phyloP scores from a whole-genome alignment of 2,113 vertebrate species.

The Verasper variegatus region DNA sequence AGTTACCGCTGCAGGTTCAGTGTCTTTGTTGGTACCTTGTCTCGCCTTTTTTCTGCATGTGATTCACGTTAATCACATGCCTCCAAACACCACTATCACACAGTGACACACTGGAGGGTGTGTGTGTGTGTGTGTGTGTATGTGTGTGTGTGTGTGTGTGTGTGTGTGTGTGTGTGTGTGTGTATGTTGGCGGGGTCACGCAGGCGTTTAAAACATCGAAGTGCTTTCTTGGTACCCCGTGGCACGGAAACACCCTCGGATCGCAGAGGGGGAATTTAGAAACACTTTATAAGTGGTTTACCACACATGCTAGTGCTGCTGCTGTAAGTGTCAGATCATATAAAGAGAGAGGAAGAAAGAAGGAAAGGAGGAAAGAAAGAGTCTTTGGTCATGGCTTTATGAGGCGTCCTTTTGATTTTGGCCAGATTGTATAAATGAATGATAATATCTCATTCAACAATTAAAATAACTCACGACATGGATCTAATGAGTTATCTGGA shows the following conservation, averaged over 20 bases:
- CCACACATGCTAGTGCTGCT: constrained; percentile 48
- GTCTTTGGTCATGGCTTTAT: not conserved
- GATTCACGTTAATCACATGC: constrained; percentile 36
- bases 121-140: too few relatives aligned
- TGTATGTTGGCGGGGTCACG: not conserved
- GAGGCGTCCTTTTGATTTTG: too few relatives aligned
- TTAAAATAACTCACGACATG: not conserved
- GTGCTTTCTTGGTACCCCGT: constrained; percentile 60
- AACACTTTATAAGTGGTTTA: constrained; percentile 67
- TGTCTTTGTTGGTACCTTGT: not conserved
- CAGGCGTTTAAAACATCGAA: constrained; percentile 45
- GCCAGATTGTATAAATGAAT: not conserved
- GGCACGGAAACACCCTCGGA: constrained; percentile 54
- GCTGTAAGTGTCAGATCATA: constrained; percentile 8
- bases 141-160: not conserved
- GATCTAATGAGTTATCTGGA: not conserved
- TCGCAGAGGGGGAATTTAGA: constrained; percentile 45
- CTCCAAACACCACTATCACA: not conserved
- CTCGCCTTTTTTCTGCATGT: constrained; percentile 46
- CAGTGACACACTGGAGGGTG: constrained; percentile 31
- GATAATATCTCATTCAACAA: not conserved
- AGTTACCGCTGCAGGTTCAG: not conserved
- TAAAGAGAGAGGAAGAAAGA: not conserved
- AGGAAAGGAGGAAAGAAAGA: not conserved
- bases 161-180: not conserved